Base-by-base conservation (phyloP, 2,797 vertebrate species). In the Mallotus villosus region DNA sequence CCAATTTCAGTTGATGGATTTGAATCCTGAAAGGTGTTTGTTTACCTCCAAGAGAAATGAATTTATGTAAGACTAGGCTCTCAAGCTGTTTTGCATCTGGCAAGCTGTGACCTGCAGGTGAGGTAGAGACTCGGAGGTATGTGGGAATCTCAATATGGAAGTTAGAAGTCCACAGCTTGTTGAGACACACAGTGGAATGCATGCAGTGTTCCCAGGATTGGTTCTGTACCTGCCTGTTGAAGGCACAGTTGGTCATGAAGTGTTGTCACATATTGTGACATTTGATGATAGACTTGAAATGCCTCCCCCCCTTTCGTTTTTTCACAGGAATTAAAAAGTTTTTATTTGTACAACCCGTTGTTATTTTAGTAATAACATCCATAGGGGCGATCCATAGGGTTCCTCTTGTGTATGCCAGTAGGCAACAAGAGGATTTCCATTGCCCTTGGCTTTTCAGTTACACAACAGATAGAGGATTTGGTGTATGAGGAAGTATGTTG, bases 111-210 rank as follows among this genome's bases (percentile, higher is more conserved):
- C 92, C 85, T 91, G 91, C 80, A 80, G 34, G 24, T 64, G 69
- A 60, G 74, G 81, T 77, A 67, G 81, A 82, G 68, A 79, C 63
- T 80, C 72, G 73, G 80, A 84, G 83, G 88, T 87, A 90, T 89
- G 89, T 85, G 81, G 79, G 73, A 86, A 78, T 76, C 76, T 73
- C 63, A 64, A 65, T 70, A 68, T 84, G 68, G 75, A 84, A 81
- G 75, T 72, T 64, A 74, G 29, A 63, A 76, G 68, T 22, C 63
- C 67, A 46, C 67, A 78, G 85, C 91, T 84, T 92, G 90, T 92
- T 70, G 69, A 84, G 87, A 90, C 92, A 92, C 73, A 87, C 81
- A 84, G 73, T 84, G 87, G 92, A 92, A 92, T 93, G 88, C 82
- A 74, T 70, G 46, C 82, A 78, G 74, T 75, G 75, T 84, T 88